Conservation (phyloP, 2,797 vertebrate genomes). For the Gobio occitaniae region DNA sequence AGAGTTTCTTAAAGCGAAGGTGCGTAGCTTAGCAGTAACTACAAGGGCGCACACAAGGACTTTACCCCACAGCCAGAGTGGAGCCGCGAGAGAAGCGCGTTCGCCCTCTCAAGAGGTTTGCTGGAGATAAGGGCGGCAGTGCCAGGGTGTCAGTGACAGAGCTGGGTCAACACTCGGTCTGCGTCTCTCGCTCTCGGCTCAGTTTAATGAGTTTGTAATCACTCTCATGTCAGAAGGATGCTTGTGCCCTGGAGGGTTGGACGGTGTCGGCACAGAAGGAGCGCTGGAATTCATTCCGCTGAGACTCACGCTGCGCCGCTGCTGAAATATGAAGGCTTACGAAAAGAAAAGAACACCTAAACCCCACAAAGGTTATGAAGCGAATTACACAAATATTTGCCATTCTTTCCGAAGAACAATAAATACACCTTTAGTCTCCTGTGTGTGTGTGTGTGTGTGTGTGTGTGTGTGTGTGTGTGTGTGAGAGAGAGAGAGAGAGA, state of each 20-base stretch:
- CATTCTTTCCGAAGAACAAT: conserved; percentile 46
- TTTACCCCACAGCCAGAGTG: neutral
- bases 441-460: neutral
- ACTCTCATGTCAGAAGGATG: conserved; percentile 43
- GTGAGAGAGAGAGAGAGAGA: neutral
- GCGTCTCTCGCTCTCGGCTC: conserved; percentile 10
- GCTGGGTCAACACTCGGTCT: conserved; percentile 53
- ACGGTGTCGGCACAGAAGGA: neutral
- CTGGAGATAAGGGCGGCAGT: conserved; percentile 19
- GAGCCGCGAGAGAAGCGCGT: conserved; percentile 5
- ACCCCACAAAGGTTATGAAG: conserved; percentile 42
- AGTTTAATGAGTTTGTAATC: conserved; percentile 51
- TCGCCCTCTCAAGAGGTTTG: conserved; percentile 17
- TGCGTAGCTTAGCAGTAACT: conserved; percentile 27
- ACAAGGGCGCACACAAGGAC: neutral
- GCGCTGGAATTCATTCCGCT: conserved; percentile 5
- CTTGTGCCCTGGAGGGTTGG: conserved; percentile 14
- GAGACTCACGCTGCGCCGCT: conserved; percentile 13
- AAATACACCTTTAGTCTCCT: conserved; percentile 51
- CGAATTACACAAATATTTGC: conserved; percentile 56
- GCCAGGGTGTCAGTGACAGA: conserved; percentile 45
- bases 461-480: neutral
- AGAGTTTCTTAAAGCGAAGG: conserved; percentile 43
- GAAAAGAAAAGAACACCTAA: conserved; percentile 48
- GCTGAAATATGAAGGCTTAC: conserved; percentile 47